Evolutionary conservation across 2,888 invertebrate species (phyloP), one percentile per base, ranked within the genome.

Genomic region (Junonia oenone): DNA sequence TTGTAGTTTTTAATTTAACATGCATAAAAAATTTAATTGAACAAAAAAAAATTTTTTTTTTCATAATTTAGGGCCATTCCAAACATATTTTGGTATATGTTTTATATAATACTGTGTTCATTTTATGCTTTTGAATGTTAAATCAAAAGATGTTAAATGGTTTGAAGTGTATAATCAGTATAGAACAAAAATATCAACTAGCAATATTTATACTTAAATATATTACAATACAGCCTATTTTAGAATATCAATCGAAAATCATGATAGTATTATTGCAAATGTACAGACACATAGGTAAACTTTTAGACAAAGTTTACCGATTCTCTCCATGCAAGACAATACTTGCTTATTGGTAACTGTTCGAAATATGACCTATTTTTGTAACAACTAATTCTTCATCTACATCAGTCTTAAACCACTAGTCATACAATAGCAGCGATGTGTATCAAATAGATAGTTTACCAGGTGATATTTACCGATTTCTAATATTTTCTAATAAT

Each of bases 341-440:
- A 40, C 17, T 17, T 19, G n/a, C 11, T 19, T 17, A n/a, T 40
- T 3, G 17, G 4, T 11, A 19, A 11, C 11, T 0, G 3, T 40
- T n/a, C 11, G 15, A 40, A 3, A 11, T 40, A 40, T 11, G 1
- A 19, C 11, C 11, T 9, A 17, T 19, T 22, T 37, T 15, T 6
- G 0, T 40, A 19, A 5, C 38, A 26, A 26, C 26, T 22, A n/a
- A n/a, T 26, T 26, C 26, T 43, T 26, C 26, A 38, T 22, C 13
- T 19, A 40, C 38, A 17, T 19, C 48, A 57, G 31, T 61, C 43
- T 61, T 37, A 58, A 59, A 64, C 75, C 78, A 73, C 86, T 87
- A 87, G 86, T 87, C 86, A 87, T 80, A 72, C 77, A 79, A 80
- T 74, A 82, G 77, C 78, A 82, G 78, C 71, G 69, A 48, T 65